Base-by-base conservation (phyloP, 53 echinoderm and acorn worm species). In the Astropecten irregularis region DNA sequence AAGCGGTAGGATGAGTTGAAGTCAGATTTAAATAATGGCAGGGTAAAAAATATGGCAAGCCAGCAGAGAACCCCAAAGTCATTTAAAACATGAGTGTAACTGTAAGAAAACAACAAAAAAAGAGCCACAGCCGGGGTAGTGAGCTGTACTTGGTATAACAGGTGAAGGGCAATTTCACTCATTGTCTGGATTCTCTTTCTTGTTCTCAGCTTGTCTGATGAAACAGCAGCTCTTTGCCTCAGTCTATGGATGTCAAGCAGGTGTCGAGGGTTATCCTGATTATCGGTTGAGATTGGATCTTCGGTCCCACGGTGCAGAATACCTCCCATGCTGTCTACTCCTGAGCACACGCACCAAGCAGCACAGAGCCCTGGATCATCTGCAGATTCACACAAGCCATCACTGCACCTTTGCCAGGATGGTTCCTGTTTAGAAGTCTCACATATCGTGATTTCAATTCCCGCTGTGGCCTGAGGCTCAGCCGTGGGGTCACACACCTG, bases 361-460 rank as follows among this genome's bases (percentile, higher is more conserved):
- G 86, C 86, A 36, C 51, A 65, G 0, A 76, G 65, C 9, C 30
- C 20, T 37, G 86, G 86, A 20, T 85, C 53, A 63, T 85, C 86
- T 8, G 86, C 74, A 0, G 38, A 50, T 10, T 60, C 2, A 14
- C 58, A 68, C 35, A 48, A 25, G 25, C 47, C 72, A 53, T 40
- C 48, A 19, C 5, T 3, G 27, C 54, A 27, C n/a, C n/a, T 23
- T 40, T 49, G 50, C 86, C 86, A 85, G 27, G 63, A 23, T 13
- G 86, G 86, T 19, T 49, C 30, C 18, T 16, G 51, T n/a, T 85
- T 76, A 14, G 74, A 65, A 20, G 86, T 85, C 49, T 85, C 74
- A 21, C 86, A 85, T 18, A 85, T 65, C 4, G 74, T 85, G 18
- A 85, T 76, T 2, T 85, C 86, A 35, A 85, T 85, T 2, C 86